Evolutionary conservation across 2,888 invertebrate genomes (phyloP).

Genomic region (Pammene fasciana): DNA sequence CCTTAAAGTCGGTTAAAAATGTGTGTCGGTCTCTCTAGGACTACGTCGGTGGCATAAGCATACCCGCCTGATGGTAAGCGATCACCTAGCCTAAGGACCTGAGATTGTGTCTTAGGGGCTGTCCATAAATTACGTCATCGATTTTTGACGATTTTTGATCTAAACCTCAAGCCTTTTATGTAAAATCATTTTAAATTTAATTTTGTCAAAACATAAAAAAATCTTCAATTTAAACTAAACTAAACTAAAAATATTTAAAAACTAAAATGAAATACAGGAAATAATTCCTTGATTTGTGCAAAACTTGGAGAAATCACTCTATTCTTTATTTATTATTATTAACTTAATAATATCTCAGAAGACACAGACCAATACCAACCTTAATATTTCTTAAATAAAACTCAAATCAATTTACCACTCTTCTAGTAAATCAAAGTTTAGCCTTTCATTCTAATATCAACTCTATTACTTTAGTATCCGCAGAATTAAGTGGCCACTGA

Average conservation of each 20-base stretch:
- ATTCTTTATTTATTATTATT: slow-evolving; percentile 24
- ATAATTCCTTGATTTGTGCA: slow-evolving; percentile 13
- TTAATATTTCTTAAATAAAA: neutral
- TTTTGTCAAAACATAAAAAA: too few species aligned
- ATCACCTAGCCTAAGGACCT: too few species aligned
- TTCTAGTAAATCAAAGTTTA: neutral
- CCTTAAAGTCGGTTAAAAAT: too few species aligned
- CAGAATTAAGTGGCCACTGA: too few species aligned
- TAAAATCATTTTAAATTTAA: too few species aligned
- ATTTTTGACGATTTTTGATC: too few species aligned
- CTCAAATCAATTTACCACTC: neutral
- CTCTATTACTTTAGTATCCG: slow-evolving; percentile 1
- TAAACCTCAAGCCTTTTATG: too few species aligned
- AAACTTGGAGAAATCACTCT: slow-evolving; percentile 32
- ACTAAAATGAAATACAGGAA: neutral
- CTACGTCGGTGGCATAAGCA: too few species aligned
- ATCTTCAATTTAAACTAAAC: too few species aligned
- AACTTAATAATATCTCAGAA: slow-evolving; percentile 15
- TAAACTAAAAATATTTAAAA: neutral
- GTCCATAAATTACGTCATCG: too few species aligned
- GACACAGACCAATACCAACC: slow-evolving; percentile 3
- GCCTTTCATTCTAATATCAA: neutral
- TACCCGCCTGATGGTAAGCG: too few species aligned
- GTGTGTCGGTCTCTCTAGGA: neutral
- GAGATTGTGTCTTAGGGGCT: too few species aligned